phyloP scores from a whole-genome alignment of 2,113 vertebrate species.

The Anhinga anhinga region DNA sequence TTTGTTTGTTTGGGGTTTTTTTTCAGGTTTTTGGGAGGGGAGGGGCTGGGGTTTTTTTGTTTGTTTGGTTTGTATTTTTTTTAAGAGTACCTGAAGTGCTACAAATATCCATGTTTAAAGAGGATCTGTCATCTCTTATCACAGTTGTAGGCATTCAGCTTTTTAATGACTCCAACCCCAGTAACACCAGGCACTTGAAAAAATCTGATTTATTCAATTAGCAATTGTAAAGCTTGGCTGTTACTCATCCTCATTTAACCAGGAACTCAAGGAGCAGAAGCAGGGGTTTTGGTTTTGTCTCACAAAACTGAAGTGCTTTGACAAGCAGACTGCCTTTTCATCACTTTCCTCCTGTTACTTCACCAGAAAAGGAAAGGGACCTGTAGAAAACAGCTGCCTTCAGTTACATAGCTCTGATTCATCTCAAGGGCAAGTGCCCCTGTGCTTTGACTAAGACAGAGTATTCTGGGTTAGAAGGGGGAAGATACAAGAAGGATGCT shows the following conservation, averaged over 20 bases:
- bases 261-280: neutral
- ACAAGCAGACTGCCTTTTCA: neutral
- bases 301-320: neutral
- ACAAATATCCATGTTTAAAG: neutral
- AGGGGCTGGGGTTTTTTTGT: neutral
- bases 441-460: neutral
- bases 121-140: neutral
- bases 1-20: neutral
- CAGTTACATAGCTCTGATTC: neutral
- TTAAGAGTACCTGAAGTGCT: neutral
- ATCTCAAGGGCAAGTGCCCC: neutral
- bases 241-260: neutral
- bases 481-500: neutral
- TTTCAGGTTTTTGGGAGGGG: neutral
- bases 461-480: neutral
- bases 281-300: neutral
- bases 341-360: neutral
- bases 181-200: neutral
- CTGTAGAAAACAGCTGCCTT: neutral
- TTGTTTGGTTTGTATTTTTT: neutral
- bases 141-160: neutral
- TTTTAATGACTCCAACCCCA: neutral
- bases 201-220: neutral
- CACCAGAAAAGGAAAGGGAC: neutral
- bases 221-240: neutral